Evolutionary conservation across 2,113 vertebrate species (phyloP).

Genomic region (Notarius quadriscutis): DNA sequence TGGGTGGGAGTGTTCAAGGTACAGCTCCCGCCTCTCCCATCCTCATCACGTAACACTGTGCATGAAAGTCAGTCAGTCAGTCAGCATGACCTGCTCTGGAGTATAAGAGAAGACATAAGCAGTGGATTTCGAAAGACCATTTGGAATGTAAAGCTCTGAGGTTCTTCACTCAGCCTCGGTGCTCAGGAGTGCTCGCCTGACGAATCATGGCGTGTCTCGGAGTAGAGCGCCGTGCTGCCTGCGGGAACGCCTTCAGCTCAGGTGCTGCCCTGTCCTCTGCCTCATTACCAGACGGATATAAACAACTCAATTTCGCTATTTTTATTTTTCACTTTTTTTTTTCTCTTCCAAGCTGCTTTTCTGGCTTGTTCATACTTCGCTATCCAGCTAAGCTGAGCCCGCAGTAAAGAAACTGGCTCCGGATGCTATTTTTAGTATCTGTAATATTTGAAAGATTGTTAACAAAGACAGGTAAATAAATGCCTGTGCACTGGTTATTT

Average conservation of each 20-base stretch:
- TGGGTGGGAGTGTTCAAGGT: conserved; percentile 30
- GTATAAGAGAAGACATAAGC: conserved; percentile 17
- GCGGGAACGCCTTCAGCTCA: conserved; percentile 56
- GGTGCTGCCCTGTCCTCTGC: conserved; percentile 55
- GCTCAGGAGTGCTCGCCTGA: not conserved
- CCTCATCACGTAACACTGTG: conserved; percentile 1
- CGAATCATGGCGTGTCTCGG: conserved; percentile 58
- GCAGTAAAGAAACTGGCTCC: not conserved
- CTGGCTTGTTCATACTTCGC: no score
- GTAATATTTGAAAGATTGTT: not conserved
- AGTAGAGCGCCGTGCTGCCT: conserved; percentile 50
- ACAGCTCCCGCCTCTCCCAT: conserved; percentile 22
- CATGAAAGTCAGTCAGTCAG: not conserved
- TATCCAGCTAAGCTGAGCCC: not conserved
- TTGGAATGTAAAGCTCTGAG: conserved; percentile 25
- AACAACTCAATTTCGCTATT: not conserved
- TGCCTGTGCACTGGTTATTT: not conserved
- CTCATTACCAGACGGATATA: not conserved
- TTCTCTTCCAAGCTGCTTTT: not conserved
- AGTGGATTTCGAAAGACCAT: not conserved
- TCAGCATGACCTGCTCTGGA: not conserved
- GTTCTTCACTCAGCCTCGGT: conserved; percentile 17
- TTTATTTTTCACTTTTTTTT: not conserved
- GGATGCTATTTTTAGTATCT: not conserved
- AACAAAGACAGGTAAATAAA: not conserved